Percentiles rank a stretch among this genome's conserved stretches.
phyloP scores from a whole-genome alignment of 2,113 vertebrate genomes.

The Willisornis vidua region DNA sequence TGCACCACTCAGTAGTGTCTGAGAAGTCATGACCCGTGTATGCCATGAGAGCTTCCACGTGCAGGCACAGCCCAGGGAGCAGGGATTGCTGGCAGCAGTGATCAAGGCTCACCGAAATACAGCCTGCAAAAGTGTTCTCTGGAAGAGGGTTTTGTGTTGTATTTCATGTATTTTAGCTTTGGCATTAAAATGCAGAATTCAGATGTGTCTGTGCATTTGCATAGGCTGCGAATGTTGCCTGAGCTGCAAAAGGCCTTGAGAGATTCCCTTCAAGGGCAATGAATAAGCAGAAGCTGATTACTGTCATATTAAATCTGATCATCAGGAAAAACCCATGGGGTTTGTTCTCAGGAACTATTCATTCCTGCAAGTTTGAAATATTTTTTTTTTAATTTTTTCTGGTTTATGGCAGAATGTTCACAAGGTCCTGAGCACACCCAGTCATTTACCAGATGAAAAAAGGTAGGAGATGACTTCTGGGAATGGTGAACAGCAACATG shows the following conservation, averaged over 20 bases:
- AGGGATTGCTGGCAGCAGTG: neutral
- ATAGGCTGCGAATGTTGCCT: neutral
- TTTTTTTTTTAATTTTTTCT: neutral
- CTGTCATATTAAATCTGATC: constrained; percentile 55
- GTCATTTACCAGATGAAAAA: constrained; percentile 69
- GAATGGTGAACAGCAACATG: neutral
- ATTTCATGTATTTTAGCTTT: neutral
- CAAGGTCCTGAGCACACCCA: constrained; percentile 79
- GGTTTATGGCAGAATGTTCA: constrained; percentile 82
- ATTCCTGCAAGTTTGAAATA: neutral
- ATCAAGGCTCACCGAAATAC: neutral
- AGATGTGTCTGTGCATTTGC: neutral
- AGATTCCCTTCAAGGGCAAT: neutral
- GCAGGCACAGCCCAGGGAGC: neutral
- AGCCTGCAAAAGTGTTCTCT: neutral
- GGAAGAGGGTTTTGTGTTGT: neutral
- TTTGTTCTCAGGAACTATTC: constrained; percentile 35
- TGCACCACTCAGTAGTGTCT: neutral
- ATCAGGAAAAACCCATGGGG: neutral
- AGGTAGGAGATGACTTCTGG: constrained; percentile 74
- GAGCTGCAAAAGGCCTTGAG: constrained; percentile 11
- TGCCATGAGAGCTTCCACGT: neutral
- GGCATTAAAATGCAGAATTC: neutral
- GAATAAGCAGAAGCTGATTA: constrained; percentile 48
- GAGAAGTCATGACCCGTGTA: neutral